These are phyloP conservation scores for Zaprionus gabonicus DNA, from an alignment of 1,140 invertebrate species.

Conservation along the genomic window DNA sequence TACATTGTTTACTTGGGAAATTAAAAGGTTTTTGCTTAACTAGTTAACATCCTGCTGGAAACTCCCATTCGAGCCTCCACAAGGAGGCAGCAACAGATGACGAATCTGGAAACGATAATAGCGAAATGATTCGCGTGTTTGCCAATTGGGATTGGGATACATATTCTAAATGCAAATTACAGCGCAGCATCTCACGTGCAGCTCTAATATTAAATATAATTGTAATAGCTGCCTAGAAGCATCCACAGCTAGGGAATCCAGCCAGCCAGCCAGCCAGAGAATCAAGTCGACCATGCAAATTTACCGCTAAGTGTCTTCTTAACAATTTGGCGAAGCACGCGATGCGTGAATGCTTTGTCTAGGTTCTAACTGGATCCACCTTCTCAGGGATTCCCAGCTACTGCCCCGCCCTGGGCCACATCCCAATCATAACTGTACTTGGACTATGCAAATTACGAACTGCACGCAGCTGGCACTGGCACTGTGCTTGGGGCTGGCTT, in stretches of 20 bases:
- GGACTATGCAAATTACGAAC: background rate
- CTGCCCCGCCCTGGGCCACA: background rate
- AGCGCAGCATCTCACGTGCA: background rate
- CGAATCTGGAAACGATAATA: background rate
- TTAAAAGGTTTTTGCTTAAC: slow-evolving; percentile 3
- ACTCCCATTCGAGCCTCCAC: background rate
- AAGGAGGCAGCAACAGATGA: background rate
- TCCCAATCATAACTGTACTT: slow-evolving; percentile 11
- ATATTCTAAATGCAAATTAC: slow-evolving; percentile 4
- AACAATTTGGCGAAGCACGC: slow-evolving; percentile 16
- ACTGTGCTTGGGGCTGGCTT: background rate
- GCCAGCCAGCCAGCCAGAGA: background rate
- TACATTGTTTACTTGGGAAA: background rate
- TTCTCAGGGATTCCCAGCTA: slow-evolving; percentile 9
- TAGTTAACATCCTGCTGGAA: slow-evolving; percentile 5
- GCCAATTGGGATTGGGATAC: background rate
- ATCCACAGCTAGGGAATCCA: background rate
- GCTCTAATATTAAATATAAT: background rate
- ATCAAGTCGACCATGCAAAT: slow-evolving; percentile 4
- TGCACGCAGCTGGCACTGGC: background rate
- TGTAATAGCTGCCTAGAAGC: background rate
- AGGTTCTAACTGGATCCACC: background rate
- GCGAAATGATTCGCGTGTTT: background rate
- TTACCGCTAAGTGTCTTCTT: slow-evolving; percentile 4
- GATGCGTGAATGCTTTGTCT: slow-evolving; percentile 13